Evolutionary conservation across 2,113 vertebrate species (phyloP).

Genomic region (Dicerorhinus sumatrensis): DNA sequence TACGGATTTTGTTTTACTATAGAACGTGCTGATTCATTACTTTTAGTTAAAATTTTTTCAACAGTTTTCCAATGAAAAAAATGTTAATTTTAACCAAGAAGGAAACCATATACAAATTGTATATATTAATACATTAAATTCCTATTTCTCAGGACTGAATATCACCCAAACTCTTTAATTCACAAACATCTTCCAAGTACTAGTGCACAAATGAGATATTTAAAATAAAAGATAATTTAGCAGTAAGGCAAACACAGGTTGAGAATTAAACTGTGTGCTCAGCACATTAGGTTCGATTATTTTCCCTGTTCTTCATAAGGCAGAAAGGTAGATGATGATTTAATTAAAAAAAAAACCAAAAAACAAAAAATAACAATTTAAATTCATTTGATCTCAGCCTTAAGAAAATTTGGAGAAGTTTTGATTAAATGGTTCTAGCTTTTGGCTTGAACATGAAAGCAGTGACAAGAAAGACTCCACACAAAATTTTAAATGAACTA

Average conservation of each 20-base stretch:
- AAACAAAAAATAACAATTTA: neutral
- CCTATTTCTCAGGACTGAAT: neutral
- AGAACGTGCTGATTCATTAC: neutral
- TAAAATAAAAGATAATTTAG: neutral
- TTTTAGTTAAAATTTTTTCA: neutral
- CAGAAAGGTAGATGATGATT: neutral
- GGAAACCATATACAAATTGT: neutral
- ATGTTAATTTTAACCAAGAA: neutral
- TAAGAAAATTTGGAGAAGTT: neutral
- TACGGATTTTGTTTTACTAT: neutral
- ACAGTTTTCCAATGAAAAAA: neutral
- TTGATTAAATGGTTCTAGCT: neutral
- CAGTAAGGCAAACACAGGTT: neutral
- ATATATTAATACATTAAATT: neutral
- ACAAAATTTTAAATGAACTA: neutral
- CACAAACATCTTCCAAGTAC: neutral
- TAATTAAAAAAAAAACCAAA: neutral
- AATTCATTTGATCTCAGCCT: constrained; percentile 2
- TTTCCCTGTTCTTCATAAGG: neutral
- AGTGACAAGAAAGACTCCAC: neutral
- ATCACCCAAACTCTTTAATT: neutral
- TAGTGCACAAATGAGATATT: neutral
- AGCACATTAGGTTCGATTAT: neutral
- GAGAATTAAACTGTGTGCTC: neutral
- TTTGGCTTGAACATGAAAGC: neutral